phyloP scores from a whole-genome alignment of 2,888 invertebrate species.

The Drosophila ustulata region DNA sequence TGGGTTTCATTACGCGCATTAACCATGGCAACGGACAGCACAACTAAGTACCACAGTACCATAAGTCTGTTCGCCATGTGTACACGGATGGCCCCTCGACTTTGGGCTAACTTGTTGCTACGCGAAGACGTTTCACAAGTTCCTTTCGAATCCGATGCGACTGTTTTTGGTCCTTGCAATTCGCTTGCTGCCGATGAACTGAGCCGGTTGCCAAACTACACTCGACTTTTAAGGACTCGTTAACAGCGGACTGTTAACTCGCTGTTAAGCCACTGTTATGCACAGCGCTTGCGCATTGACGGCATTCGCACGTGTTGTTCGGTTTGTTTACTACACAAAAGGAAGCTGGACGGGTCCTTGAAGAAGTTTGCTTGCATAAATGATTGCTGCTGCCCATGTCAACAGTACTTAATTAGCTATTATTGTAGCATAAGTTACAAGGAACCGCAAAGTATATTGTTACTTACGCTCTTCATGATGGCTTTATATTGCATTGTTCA shows the following conservation, averaged over 20 bases:
- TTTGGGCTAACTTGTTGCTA: slow-evolving; percentile 63
- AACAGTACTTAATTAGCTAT: slow-evolving; percentile 5
- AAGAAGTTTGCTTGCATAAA: slow-evolving; percentile 14
- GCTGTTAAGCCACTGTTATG: slow-evolving; percentile 31
- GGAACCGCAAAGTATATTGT: not conserved
- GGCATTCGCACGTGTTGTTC: slow-evolving; percentile 7
- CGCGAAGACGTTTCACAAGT: slow-evolving; percentile 1
- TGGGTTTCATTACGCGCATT: slow-evolving; percentile 36
- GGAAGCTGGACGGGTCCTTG: slow-evolving; percentile 1
- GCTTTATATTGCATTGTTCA: not conserved
- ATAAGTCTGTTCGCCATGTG: slow-evolving; percentile 16
- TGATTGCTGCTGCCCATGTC: slow-evolving; percentile 2
- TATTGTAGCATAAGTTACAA: not conserved
- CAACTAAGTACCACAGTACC: slow-evolving; percentile 3
- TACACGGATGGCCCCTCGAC: not conserved
- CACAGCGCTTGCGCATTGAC: slow-evolving; percentile 19
- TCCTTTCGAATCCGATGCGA: not conserved
- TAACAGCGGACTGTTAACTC: slow-evolving; percentile 43
- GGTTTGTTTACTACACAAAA: slow-evolving; percentile 27
- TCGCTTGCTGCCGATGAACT: slow-evolving; percentile 49
- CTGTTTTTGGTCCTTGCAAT: slow-evolving; percentile 20
- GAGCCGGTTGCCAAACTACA: slow-evolving; percentile 6
- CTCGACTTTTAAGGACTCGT: slow-evolving; percentile 31
- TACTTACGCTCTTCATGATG: not conserved
- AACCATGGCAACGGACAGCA: slow-evolving; percentile 25